Conservation (phyloP, 2,888 invertebrate genomes). For the Clostera curtula region DNA sequence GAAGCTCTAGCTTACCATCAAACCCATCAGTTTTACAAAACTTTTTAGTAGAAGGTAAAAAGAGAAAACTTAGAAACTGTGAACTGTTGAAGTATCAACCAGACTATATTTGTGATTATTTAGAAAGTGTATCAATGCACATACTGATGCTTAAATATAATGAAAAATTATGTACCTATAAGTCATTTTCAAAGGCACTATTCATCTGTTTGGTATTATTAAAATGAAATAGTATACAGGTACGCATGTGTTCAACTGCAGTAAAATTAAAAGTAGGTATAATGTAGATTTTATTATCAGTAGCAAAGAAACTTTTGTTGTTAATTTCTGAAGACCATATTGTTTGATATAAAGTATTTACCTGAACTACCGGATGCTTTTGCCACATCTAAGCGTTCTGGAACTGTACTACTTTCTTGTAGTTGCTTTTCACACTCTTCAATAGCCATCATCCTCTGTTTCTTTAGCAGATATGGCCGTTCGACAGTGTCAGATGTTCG, state of each 20-base stretch:
- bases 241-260: background rate
- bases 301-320: background rate
- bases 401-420: slow-evolving; percentile 3
- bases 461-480: background rate
- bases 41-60: slow-evolving; percentile 2
- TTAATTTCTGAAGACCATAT: background rate
- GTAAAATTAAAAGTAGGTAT: background rate
- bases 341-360: background rate
- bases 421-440: slow-evolving; percentile 3
- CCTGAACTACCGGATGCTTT: slow-evolving; percentile 5
- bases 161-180: slow-evolving; percentile 9
- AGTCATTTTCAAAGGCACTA: too few species aligned
- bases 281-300: background rate
- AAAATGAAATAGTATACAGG: background rate
- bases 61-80: slow-evolving; percentile 1
- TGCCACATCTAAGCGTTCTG: slow-evolving; percentile 1
- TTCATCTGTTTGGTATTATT: background rate
- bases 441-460: background rate
- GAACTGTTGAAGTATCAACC: background rate
- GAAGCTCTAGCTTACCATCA: background rate
- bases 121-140: slow-evolving; percentile 2
- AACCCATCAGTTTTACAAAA: background rate
- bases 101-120: slow-evolving; percentile 4
- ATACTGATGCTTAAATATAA: slow-evolving; percentile 13
- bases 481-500: background rate